A percentile compares a stretch with the other conserved stretches of the same genome.
phyloP scores from a whole-genome alignment of 2,888 invertebrate genomes.

The Agelastica alni region DNA sequence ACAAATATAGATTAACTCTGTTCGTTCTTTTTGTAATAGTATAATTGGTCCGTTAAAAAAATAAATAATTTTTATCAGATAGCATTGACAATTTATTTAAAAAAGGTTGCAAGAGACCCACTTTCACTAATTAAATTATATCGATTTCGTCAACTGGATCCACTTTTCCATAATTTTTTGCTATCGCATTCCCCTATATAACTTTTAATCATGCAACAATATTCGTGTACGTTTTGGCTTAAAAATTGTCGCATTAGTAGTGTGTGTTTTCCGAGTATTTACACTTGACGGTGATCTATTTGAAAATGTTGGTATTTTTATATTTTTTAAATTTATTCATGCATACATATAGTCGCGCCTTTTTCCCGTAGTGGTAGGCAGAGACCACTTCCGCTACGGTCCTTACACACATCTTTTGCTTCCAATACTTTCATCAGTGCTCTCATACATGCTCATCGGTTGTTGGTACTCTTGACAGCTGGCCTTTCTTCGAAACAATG shows the following conservation, averaged over 20 bases:
- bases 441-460: too few species aligned
- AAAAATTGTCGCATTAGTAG: background rate
- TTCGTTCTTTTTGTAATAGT: too few species aligned
- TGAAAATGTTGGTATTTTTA: background rate
- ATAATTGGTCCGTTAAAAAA: background rate
- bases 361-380: too few species aligned
- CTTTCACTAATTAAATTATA: slow-evolving; percentile 9
- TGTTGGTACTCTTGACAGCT: too few species aligned
- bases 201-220: slow-evolving; percentile 10
- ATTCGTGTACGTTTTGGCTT: background rate
- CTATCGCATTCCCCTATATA: background rate
- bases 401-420: too few species aligned
- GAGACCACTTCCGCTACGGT: too few species aligned
- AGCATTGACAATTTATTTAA: too few species aligned
- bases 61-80: too few species aligned
- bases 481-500: too few species aligned
- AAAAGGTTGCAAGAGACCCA: background rate
- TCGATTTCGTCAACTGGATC: background rate
- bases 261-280: background rate
- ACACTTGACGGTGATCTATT: background rate
- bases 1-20: too few species aligned
- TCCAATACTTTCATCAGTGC: too few species aligned
- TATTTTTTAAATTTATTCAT: background rate
- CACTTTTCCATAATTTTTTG: background rate
- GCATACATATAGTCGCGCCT: too few species aligned